Evolutionary conservation across 2,888 invertebrate genomes (phyloP), one percentile per base, ranked within the genome.

Genomic region (Folsomia candida): DNA sequence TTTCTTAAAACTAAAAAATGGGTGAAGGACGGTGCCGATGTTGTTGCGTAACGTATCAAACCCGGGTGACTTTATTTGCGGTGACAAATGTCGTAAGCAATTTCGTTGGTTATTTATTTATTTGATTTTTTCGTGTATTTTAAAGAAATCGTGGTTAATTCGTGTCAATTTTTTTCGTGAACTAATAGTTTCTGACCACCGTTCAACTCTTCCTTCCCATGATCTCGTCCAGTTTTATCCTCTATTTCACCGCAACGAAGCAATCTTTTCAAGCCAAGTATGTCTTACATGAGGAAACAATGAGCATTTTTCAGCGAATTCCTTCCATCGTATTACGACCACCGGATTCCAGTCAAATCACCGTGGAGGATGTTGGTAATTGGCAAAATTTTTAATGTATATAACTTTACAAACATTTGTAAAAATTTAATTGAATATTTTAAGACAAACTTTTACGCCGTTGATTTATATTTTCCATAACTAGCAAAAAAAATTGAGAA

Each of bases 21-120:
- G 59, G 59, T 24, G 59, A 59, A 25, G 59, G 25, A 6, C 20
- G 25, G 6, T 24, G 25, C 18, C 25, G 59, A 18, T 59, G 59
- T 24, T 59, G 20, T 59, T 59, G 59, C 59, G 26, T 59, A 6
- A 59, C 22, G 6, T 59, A 59, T 59, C 59, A 59, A 59, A 59
- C 9, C 6, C 9, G 59, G 4, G 59, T 25, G 14, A 59, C 25
- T 4, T 3, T 59, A 9, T 59, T 22, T 26, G 59, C 59, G 14
- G 20, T 20, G 22, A 59, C 25, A 4, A 59, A 59, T 59, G 59
- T 59, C 4, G 59, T 59, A 59, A 59, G 59, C 9, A 4, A 59
- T n/a, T 54, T 54, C 6, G 24, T 54, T 18, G 18, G 18, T 9
- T 18, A 54, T 54, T 47, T 47, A 18, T 47, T 18, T 18, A 47